A percentile compares a stretch with the other conserved stretches of the same genome.
Evolutionary conservation across 2,113 vertebrate genomes (phyloP).

Genomic region (Rynchops niger): DNA sequence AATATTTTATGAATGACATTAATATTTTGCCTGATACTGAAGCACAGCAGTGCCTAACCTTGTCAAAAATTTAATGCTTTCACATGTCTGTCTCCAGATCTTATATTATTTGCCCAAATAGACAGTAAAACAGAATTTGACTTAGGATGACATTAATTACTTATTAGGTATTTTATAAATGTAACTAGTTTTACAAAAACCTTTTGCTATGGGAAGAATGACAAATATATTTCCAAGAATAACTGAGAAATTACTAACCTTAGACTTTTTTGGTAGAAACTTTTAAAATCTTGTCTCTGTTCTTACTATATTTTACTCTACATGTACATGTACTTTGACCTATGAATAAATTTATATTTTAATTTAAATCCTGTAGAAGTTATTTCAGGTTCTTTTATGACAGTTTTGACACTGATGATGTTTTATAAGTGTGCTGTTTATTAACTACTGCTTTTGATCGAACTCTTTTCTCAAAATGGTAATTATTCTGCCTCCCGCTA

Average conservation of each 20-base stretch:
- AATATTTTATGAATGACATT: neutral
- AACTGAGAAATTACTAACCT: neutral
- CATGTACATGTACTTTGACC: neutral
- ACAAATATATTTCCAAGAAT: neutral
- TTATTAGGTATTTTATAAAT: neutral
- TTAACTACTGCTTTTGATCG: neutral
- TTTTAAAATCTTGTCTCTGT: neutral
- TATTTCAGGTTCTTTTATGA: neutral
- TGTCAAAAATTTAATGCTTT: neutral
- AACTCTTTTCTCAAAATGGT: neutral
- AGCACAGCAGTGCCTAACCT: neutral
- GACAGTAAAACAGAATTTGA: neutral
- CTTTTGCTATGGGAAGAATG: neutral
- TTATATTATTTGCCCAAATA: neutral
- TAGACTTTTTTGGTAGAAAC: neutral
- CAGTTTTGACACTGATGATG: neutral
- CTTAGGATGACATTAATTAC: neutral
- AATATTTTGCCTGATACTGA: neutral
- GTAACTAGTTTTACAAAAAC: neutral
- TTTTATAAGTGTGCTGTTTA: neutral
- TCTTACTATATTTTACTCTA: neutral
- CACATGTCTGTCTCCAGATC: neutral
- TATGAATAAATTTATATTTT: neutral
- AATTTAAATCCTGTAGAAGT: neutral
- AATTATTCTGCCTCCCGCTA: neutral